A percentile compares a stretch with the other conserved stretches of the same genome.
phyloP scores from a whole-genome alignment of 1,140 invertebrate species.

The Drosophila triauraria region DNA sequence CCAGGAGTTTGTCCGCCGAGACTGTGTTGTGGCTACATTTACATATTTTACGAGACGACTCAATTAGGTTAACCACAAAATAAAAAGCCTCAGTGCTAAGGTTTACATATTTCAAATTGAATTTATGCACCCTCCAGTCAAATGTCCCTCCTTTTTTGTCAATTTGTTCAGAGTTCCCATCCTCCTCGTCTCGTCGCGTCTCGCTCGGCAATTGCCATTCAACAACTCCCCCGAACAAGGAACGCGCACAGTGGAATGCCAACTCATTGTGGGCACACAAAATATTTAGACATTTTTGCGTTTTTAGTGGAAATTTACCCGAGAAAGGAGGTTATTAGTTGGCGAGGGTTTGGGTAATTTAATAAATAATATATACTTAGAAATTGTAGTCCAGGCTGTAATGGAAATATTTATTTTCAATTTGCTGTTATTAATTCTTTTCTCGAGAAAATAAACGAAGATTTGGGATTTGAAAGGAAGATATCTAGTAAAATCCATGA shows the following conservation, averaged over 20 bases:
- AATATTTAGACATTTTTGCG: slow-evolving; percentile 49
- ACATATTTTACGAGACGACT: slow-evolving; percentile 81
- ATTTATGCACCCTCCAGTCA: slow-evolving; percentile 80
- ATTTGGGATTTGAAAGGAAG: too few species aligned
- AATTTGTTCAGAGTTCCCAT: slow-evolving; percentile 37
- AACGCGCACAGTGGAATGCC: slow-evolving; percentile 46
- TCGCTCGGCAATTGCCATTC: slow-evolving; percentile 38
- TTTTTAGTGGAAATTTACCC: slow-evolving; percentile 1
- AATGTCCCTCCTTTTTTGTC: slow-evolving; percentile 52
- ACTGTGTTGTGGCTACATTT: slow-evolving; percentile 55
- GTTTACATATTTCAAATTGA: slow-evolving; percentile 83
- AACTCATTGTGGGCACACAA: slow-evolving; percentile 16
- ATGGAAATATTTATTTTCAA: neutral
- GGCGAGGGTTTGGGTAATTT: neutral
- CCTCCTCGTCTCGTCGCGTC: slow-evolving; percentile 16
- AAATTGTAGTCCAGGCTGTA: too few species aligned
- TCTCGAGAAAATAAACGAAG: too few species aligned
- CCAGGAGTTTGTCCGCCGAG: neutral
- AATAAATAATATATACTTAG: neutral
- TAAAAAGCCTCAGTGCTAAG: slow-evolving; percentile 64
- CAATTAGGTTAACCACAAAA: slow-evolving; percentile 84
- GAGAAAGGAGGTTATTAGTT: slow-evolving; percentile 12
- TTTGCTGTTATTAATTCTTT: neutral
- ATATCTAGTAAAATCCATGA: too few species aligned
- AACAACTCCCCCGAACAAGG: slow-evolving; percentile 44